Conservation (phyloP, 2,797 vertebrate genomes). For the Cryptoblepharus egeriae region DNA sequence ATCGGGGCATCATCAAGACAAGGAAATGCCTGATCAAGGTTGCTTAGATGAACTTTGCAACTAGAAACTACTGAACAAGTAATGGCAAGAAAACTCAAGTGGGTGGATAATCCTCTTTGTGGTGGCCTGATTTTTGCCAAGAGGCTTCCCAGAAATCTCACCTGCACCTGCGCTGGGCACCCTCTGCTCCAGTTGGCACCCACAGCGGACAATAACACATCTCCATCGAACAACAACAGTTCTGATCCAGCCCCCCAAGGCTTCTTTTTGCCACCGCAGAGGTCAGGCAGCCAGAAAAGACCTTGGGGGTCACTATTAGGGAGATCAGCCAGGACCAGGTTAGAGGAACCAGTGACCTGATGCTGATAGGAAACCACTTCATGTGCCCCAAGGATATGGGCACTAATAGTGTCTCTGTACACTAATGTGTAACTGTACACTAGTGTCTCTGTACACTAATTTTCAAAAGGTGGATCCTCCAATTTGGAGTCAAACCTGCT, state of each 20-base stretch:
- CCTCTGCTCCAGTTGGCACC: not conserved
- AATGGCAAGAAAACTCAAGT: fast-evolving
- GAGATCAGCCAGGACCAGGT: too few species aligned
- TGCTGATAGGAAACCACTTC: not conserved
- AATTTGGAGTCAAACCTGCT: not conserved
- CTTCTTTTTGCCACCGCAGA: not conserved
- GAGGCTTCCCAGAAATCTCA: too few species aligned
- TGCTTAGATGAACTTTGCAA: not conserved
- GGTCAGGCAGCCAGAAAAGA: not conserved
- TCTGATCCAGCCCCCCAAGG: too few species aligned
- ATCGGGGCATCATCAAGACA: too few species aligned
- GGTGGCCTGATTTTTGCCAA: not conserved
- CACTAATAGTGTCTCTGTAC: too few species aligned
- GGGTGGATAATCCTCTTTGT: not conserved
- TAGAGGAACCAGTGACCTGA: too few species aligned
- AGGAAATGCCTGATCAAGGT: not conserved
- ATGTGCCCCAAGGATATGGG: not conserved
- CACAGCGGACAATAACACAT: not conserved
- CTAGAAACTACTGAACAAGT: not conserved
- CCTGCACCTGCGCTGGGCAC: too few species aligned
- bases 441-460: not conserved
- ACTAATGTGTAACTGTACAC: too few species aligned
- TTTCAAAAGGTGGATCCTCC: not conserved
- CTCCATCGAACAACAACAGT: not conserved
- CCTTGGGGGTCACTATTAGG: not conserved